These are phyloP conservation scores for Lindbergichthys nudifrons DNA, from an alignment of 2,797 vertebrate species.

Conservation along the genomic window DNA sequence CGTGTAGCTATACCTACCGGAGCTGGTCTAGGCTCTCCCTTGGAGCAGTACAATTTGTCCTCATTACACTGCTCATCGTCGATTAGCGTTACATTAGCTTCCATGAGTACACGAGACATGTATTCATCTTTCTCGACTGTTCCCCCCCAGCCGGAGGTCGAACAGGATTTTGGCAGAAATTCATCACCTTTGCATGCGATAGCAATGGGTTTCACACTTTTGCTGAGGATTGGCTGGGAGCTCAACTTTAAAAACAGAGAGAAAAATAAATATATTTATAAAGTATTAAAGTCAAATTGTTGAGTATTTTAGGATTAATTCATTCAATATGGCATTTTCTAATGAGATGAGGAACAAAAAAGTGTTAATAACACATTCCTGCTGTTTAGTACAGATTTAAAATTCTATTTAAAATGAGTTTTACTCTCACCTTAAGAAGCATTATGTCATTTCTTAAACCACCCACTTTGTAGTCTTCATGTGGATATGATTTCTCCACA, in stretches of 20 bases:
- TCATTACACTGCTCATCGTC: accelerated
- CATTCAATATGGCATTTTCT: neutral
- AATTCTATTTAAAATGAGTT: neutral
- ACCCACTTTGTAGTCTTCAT: neutral
- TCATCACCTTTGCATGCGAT: neutral
- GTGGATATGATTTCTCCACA: slow-evolving; percentile 14
- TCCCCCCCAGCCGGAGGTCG: slow-evolving; percentile 61
- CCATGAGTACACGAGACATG: neutral
- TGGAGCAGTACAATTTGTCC: slow-evolving; percentile 29
- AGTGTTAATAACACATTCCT: neutral
- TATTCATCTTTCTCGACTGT: accelerated
- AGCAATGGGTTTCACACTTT: slow-evolving; percentile 32
- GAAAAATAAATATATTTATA: neutral
- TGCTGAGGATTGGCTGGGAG: neutral
- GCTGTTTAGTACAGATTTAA: neutral
- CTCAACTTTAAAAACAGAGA: slow-evolving; percentile 45
- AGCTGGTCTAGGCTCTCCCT: slow-evolving; percentile 12
- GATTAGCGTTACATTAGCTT: slow-evolving; percentile 58
- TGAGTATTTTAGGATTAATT: neutral
- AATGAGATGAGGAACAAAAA: neutral
- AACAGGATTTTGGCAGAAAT: slow-evolving; percentile 32
- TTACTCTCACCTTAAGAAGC: slow-evolving; percentile 73
- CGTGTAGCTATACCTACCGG: neutral
- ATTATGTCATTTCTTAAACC: slow-evolving; percentile 57
- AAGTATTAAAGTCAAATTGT: neutral